Conservation (phyloP, 1,140 invertebrate species). For the Eriosoma lanigerum region DNA sequence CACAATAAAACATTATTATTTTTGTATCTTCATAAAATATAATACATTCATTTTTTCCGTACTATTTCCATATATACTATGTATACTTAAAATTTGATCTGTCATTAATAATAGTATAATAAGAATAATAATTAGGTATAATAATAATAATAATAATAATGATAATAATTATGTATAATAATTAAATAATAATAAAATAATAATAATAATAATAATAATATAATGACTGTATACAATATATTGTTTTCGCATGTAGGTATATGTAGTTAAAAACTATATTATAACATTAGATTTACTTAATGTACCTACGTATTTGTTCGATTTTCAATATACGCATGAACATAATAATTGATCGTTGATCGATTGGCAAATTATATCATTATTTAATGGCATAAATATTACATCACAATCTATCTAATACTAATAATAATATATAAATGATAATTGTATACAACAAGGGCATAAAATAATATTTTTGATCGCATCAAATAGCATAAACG, state of each 20-base stretch:
- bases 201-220: slow-evolving; percentile 30
- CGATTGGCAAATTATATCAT: slow-evolving; percentile 45
- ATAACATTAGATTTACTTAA: slow-evolving; percentile 26
- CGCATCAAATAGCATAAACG: slow-evolving; percentile 48
- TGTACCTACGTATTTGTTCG: slow-evolving; percentile 7
- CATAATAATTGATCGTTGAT: slow-evolving; percentile 27
- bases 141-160: slow-evolving; percentile 36
- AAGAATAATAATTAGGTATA: slow-evolving; percentile 27
- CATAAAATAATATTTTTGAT: slow-evolving; percentile 39
- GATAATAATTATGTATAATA: slow-evolving; percentile 17
- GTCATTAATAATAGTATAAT: background rate
- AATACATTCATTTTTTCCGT: background rate
- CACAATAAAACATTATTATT: slow-evolving; percentile 1
- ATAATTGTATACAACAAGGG: slow-evolving; percentile 24
- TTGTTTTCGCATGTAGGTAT: background rate
- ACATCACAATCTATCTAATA: slow-evolving; percentile 48
- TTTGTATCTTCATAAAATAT: background rate
- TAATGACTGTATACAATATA: slow-evolving; percentile 40
- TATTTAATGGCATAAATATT: slow-evolving; percentile 50
- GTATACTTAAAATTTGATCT: slow-evolving; percentile 40
- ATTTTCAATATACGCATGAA: background rate
- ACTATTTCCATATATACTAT: no score
- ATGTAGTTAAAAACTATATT: slow-evolving; percentile 2
- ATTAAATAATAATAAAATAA: background rate
- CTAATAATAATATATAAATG: slow-evolving; percentile 19